phyloP scores from a whole-genome alignment of 1,140 invertebrate genomes.

The Pomacea maculata region DNA sequence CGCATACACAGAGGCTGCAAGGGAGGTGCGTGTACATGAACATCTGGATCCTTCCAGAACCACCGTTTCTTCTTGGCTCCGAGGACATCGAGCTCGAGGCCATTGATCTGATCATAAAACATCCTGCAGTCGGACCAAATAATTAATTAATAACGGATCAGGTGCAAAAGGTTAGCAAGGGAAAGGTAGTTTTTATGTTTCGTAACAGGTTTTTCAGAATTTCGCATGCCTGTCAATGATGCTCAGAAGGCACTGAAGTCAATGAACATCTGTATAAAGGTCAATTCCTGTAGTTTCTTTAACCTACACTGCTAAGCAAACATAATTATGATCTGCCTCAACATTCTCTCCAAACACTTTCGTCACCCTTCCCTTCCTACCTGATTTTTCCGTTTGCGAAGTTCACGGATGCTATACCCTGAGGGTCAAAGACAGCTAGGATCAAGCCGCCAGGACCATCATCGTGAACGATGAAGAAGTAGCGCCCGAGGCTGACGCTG shows the following conservation, averaged over 20 bases:
- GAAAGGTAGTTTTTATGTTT: no score
- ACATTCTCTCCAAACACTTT: no score
- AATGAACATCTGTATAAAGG: no score
- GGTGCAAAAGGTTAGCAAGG: no score
- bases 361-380: conserved; percentile 31
- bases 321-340: no score
- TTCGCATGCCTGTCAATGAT: no score
- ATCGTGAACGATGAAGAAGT: conserved; percentile 57
- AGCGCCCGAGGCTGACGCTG: conserved; percentile 50
- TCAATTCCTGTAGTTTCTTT: no score
- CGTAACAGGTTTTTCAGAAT: no score
- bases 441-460: conserved; percentile 31
- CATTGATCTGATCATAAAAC: conserved; percentile 57
- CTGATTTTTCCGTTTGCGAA: conserved; percentile 55
- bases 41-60: conserved; percentile 58
- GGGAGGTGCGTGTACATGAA: conserved; percentile 63
- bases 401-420: conserved; percentile 56
- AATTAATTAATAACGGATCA: background rate
- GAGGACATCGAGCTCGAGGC: conserved; percentile 53
- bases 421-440: conserved; percentile 60
- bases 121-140: conserved; percentile 40
- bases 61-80: conserved; percentile 55
- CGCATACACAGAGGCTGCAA: conserved; percentile 62
- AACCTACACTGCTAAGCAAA: no score
- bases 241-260: no score